Evolutionary conservation across 2,113 vertebrate genomes (phyloP), one percentile per base, ranked within the genome.

Genomic region (Sterna hirundo): DNA sequence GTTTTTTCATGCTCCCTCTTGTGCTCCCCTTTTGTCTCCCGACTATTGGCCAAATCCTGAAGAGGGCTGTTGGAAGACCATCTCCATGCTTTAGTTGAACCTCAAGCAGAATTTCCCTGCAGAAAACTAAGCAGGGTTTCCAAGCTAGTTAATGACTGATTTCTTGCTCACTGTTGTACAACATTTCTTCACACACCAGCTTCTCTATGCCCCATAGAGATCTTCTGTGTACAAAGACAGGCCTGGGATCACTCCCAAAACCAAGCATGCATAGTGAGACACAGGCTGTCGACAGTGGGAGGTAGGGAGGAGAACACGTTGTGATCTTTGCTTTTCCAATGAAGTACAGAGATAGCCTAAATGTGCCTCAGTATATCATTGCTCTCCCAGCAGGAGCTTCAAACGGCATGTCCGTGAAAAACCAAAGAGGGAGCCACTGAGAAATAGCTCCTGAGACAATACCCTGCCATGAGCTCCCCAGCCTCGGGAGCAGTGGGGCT

Each of bases 381-480:
- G 74, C 47, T 40, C 21, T 60, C n/a, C 74, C 55, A 16, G 29
- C 2, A 42, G 25, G 32, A 54, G 3, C 40, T 54, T 42, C 49
- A 7, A 26, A 6, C 0, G 0, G 9, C 27, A 1, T 2, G 0
- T 3, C 1, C 1, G 42, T 46, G 65, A n/a, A 27, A 65, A 60
- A 14, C 5, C 52, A 8, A 13, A 9, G 44, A 42, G 32, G 29
- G 3, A 76, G 7, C 9, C 75, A 8, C 49, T 10, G 61, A 40
- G 55, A 34, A 40, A 15, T 0, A 7, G 20, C 32, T 44, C 36
- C 20, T 6, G 66, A 65, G 71, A 11, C 3, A 9, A 11, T 0
- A 12, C 17, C 34, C 85, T 60, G 52, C 62, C 30, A 26, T 1
- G 42, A 78, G 27, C n/a, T 11, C 2, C 30, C 46, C 61, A 1